phyloP scores from a whole-genome alignment of 1,140 invertebrate genomes.

The Drosophila watanabei region DNA sequence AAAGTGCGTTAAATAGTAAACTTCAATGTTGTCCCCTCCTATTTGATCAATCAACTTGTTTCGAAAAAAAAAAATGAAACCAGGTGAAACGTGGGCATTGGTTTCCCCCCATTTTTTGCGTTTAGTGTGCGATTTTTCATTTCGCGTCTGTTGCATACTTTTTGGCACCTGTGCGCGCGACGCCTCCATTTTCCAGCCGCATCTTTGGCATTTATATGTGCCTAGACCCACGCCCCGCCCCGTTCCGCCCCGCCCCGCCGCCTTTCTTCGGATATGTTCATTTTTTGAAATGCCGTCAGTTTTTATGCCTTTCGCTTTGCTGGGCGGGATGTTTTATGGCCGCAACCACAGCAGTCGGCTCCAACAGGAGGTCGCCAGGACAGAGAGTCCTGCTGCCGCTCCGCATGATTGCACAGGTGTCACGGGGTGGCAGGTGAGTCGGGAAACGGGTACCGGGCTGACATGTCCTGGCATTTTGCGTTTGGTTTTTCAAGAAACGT shows the following conservation, averaged over 20 bases:
- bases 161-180: constrained; percentile 68
- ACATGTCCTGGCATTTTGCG: constrained; percentile 73
- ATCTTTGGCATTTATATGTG: constrained; percentile 54
- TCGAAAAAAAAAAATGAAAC: constrained; percentile 18
- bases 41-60: constrained; percentile 25
- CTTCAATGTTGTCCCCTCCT: neutral
- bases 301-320: constrained; percentile 71
- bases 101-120: constrained; percentile 64
- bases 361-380: constrained; percentile 46
- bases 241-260: no score
- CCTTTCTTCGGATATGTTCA: constrained; percentile 54
- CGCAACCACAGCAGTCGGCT: constrained; percentile 73
- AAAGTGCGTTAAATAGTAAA: constrained; percentile 19
- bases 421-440: constrained; percentile 2
- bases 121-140: constrained; percentile 78
- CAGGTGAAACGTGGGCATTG: constrained; percentile 42
- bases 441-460: constrained; percentile 20
- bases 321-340: constrained; percentile 69
- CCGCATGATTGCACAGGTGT: constrained; percentile 79
- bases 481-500: constrained; percentile 80
- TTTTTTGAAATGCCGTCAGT: constrained; percentile 81
- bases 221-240: constrained; percentile 25
- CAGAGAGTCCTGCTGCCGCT: constrained; percentile 56
- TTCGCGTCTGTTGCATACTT: constrained; percentile 68
- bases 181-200: constrained; percentile 23